Conservation (phyloP, 2,113 vertebrate species). For the Cebus imitator region DNA sequence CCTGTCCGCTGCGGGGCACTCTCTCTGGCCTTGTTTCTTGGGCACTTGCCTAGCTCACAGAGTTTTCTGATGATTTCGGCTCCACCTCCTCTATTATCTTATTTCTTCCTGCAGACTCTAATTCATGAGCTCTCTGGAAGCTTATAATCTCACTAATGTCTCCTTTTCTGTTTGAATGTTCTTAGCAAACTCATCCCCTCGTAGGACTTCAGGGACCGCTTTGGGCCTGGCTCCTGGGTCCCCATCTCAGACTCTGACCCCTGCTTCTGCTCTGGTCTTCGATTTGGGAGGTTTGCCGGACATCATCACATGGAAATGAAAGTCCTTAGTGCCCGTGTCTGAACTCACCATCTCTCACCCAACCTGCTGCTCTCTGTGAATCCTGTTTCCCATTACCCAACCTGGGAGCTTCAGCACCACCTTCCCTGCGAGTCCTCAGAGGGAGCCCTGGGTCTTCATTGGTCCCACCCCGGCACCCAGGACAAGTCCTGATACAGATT, state of each 20-base stretch:
- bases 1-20: rapidly evolving
- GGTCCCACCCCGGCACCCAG: too few relatives aligned
- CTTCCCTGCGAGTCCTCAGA: neutral
- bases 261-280: neutral
- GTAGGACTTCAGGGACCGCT: neutral
- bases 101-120: neutral
- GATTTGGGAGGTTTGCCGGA: neutral
- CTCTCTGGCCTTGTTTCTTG: neutral
- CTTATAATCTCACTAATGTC: neutral
- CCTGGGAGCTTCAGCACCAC: rapidly evolving
- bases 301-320: neutral
- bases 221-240: neutral
- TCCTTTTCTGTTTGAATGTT: neutral
- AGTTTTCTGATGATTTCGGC: neutral
- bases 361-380: neutral
- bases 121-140: neutral
- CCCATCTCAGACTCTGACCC: neutral
- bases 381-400: neutral
- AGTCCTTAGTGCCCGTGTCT: neutral
- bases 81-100: neutral
- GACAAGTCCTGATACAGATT: neutral
- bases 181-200: neutral
- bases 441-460: neutral
- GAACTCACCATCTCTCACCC: neutral
- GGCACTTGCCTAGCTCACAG: neutral